Evolutionary conservation across 2,797 vertebrate genomes (phyloP), one percentile per base, ranked within the genome.

Genomic region (Channallabes apus): DNA sequence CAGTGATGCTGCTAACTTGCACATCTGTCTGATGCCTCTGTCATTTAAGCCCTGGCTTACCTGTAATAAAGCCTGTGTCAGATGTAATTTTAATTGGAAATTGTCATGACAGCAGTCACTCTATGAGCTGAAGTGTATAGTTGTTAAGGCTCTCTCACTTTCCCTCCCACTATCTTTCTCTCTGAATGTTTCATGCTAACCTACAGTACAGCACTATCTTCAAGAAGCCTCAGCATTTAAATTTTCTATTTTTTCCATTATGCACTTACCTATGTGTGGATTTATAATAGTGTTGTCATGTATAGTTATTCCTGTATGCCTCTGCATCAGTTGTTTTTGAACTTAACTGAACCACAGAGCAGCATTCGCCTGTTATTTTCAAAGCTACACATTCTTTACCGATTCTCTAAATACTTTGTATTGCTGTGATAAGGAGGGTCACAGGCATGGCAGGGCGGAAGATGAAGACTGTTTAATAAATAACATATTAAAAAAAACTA

Each of bases 1-100:
- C 87, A 85, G 84, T 24, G n/a, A n/a, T 51, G 54, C 54, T 32
- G 72, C 75, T 82, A 35, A 73, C 51, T 83, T 80, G 62, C n/a
- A 54, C 38, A 38, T 77, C 61, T 67, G 64, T 62, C 82, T 75
- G 46, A 54, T 75, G 41, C 46, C 46, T 75, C n/a, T 73, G 65
- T 32, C 8, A 68, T 72, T 58, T 51, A 56, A 76, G 59, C 65
- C 82, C 82, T 86, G 86, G 84, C 71, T 86, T 86, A 88, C 82
- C 87, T 89, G 87, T 62, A 71, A 67, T 75, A 38, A 72, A 78
- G 85, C 80, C 91, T 91, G 88, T 85, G 93, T 91, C 93, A 95
- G 93, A 94, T 92, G 92, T 91, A 90, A 90, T 90, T 89, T 91
- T 94, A 93, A 93, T 94, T 92, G 91, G 91, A 92, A 92, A 93